These are phyloP conservation scores for Zophobas atratus DNA, from an alignment of 1,140 invertebrate genomes.

Conservation along the genomic window DNA sequence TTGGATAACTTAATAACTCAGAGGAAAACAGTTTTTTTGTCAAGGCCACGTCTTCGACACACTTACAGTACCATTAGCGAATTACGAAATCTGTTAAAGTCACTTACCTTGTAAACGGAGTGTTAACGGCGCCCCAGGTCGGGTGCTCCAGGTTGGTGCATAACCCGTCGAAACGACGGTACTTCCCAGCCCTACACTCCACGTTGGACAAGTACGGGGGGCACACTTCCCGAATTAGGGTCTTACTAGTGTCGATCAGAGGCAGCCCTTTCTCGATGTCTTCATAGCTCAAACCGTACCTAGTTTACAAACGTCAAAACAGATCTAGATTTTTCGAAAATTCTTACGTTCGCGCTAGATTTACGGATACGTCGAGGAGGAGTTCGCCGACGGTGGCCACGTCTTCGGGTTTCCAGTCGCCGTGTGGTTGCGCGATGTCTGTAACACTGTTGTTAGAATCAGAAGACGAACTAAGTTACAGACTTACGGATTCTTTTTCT, in stretches of 20 bases:
- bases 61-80: background rate
- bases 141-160: slow-evolving; percentile 95
- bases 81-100: background rate
- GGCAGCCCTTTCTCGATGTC: slow-evolving; percentile 91
- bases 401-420: slow-evolving; percentile 85
- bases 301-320: slow-evolving; percentile 64
- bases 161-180: slow-evolving; percentile 89
- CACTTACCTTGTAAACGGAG: slow-evolving; percentile 84
- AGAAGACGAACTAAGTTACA: slow-evolving; percentile 26
- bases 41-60: background rate
- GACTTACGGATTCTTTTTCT: slow-evolving; percentile 87
- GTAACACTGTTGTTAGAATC: slow-evolving; percentile 56
- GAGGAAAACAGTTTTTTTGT: background rate
- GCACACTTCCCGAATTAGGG: slow-evolving; percentile 88
- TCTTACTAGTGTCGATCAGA: slow-evolving; percentile 91
- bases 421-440: slow-evolving; percentile 84
- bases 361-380: slow-evolving; percentile 87
- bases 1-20: slow-evolving; percentile 9
- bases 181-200: slow-evolving; percentile 91
- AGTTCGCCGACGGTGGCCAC: slow-evolving; percentile 88
- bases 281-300: slow-evolving; percentile 87
- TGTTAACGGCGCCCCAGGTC: slow-evolving; percentile 89
- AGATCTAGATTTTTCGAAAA: slow-evolving; percentile 20
- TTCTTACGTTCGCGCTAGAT: slow-evolving; percentile 87
- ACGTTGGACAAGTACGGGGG: slow-evolving; percentile 90